These are phyloP conservation scores for Formica selysi DNA, from an alignment of 1,140 invertebrate species.

Conservation along the genomic window DNA sequence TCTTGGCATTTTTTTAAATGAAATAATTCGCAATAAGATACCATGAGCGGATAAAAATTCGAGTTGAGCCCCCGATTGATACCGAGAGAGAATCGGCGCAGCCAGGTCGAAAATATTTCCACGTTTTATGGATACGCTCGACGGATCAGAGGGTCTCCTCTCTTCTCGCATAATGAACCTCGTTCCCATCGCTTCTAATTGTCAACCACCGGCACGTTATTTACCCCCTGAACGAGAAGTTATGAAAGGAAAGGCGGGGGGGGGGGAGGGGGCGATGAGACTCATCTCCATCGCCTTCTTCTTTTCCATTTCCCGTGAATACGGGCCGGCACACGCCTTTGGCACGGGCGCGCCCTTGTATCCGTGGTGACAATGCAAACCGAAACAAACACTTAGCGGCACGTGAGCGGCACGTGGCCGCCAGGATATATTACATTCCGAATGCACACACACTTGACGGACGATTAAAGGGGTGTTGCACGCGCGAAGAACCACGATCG, in stretches of 20 bases:
- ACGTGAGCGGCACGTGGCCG: constrained; percentile 84
- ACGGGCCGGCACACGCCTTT: constrained; percentile 46
- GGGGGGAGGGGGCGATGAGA: not conserved
- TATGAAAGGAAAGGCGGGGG: constrained; percentile 48
- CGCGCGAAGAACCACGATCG: constrained; percentile 67
- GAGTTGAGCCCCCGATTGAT: not conserved
- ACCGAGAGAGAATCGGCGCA: not conserved
- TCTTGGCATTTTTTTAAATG: not conserved
- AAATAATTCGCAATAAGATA: not conserved
- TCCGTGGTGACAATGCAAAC: constrained; percentile 87
- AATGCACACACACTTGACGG: constrained; percentile 85
- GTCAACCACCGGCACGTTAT: constrained; percentile 73
- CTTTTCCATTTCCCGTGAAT: not conserved
- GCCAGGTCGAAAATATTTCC: constrained; percentile 44
- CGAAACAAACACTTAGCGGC: constrained; percentile 86
- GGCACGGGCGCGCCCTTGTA: constrained; percentile 72
- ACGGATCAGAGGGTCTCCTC: constrained; percentile 29
- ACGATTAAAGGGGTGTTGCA: constrained; percentile 82
- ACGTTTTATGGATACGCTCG: constrained; percentile 35
- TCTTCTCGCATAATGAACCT: constrained; percentile 68
- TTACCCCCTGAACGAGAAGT: constrained; percentile 72
- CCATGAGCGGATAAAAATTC: not conserved
- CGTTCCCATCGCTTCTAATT: constrained; percentile 77
- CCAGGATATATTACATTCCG: constrained; percentile 86
- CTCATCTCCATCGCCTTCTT: not conserved